Conservation (phyloP, 2,113 vertebrate species). For the zebrafish (Danio rerio) region DNA sequence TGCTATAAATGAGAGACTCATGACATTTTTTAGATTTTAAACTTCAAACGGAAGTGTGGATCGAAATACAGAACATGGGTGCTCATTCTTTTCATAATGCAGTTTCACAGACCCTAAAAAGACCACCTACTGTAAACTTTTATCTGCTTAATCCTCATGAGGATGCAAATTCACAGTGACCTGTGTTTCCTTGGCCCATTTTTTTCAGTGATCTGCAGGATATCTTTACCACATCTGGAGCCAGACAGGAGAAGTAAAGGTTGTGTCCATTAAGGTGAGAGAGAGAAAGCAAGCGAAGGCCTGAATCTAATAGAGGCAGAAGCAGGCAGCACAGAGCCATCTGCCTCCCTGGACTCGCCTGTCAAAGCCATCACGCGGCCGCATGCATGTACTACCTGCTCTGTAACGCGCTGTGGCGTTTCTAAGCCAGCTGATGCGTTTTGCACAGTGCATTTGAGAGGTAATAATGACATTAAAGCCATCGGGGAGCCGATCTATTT, state of each 20-base stretch:
- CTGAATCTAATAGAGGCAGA: not conserved
- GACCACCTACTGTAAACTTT: not conserved
- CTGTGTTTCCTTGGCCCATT: not conserved
- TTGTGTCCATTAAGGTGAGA: slow-evolving; percentile 21
- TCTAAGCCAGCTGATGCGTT: slow-evolving; percentile 28
- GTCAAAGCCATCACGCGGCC: slow-evolving; percentile 39
- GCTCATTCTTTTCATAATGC: too few species aligned
- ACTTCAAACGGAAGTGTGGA: too few species aligned
- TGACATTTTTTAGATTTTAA: too few species aligned
- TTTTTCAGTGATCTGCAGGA: slow-evolving; percentile 11
- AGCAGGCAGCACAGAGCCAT: not conserved
- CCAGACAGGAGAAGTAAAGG: not conserved
- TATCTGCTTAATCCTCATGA: not conserved
- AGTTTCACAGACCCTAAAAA: too few species aligned
- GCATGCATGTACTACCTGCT: slow-evolving; percentile 10
- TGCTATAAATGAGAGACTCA: too few species aligned
- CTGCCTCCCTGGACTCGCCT: slow-evolving; percentile 38
- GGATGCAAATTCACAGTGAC: not conserved
- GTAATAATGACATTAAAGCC: slow-evolving; percentile 56
- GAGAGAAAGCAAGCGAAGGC: slow-evolving; percentile 15
- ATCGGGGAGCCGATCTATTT: slow-evolving; percentile 52
- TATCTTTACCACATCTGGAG: not conserved
- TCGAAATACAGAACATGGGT: too few species aligned
- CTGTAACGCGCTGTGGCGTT: slow-evolving; percentile 29
- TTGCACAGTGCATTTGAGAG: slow-evolving; percentile 53